Evolutionary conservation across 2,113 vertebrate species (phyloP), one percentile per base, ranked within the genome.

Genomic region (Sterrhoptilus dennistouni): DNA sequence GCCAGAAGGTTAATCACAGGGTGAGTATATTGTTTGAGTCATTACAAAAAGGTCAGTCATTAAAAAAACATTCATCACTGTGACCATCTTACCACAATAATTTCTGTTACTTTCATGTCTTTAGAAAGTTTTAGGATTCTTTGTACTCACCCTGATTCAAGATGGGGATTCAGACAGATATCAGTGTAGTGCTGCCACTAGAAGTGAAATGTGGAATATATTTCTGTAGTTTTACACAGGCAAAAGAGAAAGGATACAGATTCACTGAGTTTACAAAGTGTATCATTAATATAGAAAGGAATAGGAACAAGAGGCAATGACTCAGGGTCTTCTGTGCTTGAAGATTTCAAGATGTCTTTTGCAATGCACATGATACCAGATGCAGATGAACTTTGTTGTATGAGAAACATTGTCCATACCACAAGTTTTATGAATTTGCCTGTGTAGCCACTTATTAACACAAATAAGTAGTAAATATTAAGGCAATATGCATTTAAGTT

Each of bases 401-500:
- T 16, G 50, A 63, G 63, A 57, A 82, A 28, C 6, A 54, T 9
- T 63, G 25, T 40, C 20, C 20, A n/a, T 28, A 71, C 1, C 2
- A 3, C 40, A 42, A 6, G 5, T 60, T 14, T 12, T 56, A 10
- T 53, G 44, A 90, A 61, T 83, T 75, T 63, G 8, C 10, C 22
- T 61, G 8, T 36, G 15, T 13, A 15, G 11, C 20, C 83, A 22
- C 17, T 61, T 82, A 52, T 64, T 64, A 54, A 64, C 15, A 76
- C 8, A 71, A 86, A 36, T 2, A 64, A 90, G 1, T 33, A 56
- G 6, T 68, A 80, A 68, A 72, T 40, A 42, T 47, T 56, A 69
- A 49, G 35, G 21, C 7, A 78, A 52, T 2, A 11, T 24, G 8
- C 0, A 0, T 5, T 52, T 47, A 49, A 42, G 25, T 66, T 82